These are phyloP conservation scores for Sphyrna mokarran DNA, from an alignment of 2,113 vertebrate species.

Conservation along the genomic window DNA sequence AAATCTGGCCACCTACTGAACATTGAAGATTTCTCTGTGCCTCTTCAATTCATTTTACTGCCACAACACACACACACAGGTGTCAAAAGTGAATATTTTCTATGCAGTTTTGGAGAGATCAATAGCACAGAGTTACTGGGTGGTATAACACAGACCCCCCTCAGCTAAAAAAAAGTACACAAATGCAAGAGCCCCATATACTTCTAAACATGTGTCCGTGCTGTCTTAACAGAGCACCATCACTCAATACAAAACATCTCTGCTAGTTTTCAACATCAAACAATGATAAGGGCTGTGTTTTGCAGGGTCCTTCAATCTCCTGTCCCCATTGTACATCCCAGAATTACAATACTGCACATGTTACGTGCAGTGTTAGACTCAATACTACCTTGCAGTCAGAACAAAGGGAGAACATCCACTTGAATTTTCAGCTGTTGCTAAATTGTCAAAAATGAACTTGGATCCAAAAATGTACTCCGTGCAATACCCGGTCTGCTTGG, in stretches of 20 bases:
- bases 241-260: neutral
- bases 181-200: neutral
- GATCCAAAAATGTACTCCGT: neutral
- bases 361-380: neutral
- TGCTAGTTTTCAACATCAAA: neutral
- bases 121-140: neutral
- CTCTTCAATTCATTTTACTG: neutral
- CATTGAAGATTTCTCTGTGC: neutral
- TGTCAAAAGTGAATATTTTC: neutral
- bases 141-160: neutral
- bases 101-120: neutral
- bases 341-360: neutral
- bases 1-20: neutral
- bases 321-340: neutral
- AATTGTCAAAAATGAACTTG: neutral
- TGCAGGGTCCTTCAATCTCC: neutral
- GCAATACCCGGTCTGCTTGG: neutral
- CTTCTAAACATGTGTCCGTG: neutral
- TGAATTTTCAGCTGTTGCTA: neutral
- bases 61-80: neutral
- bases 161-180: neutral
- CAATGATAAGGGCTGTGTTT: neutral
- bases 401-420: neutral
- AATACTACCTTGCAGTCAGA: neutral
- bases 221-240: neutral